Percentiles rank a stretch among this genome's conserved stretches.
These are phyloP conservation scores for Mellivora capensis DNA, from an alignment of 2,113 vertebrate species.

Conservation along the genomic window DNA sequence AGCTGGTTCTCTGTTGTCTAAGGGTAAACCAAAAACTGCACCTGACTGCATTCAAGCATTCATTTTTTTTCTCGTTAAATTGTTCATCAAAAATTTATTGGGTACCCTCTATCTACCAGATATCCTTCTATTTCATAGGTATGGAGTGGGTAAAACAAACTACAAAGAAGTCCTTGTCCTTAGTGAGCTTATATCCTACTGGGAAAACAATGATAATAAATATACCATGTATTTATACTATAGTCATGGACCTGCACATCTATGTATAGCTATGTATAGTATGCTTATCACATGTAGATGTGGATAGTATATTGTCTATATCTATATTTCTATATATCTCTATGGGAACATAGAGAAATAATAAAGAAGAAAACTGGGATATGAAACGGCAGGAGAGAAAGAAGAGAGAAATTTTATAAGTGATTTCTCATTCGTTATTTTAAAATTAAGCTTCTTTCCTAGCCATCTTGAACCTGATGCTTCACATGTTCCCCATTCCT, in stretches of 20 bases:
- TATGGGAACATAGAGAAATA: not conserved
- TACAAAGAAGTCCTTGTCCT: not conserved
- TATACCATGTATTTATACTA: not conserved
- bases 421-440: not conserved
- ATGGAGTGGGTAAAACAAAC: not conserved
- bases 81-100: not conserved
- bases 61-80: not conserved
- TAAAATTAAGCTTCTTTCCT: not conserved
- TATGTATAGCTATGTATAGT: not conserved
- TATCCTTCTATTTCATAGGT: not conserved
- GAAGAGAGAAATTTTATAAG: not conserved
- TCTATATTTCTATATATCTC: not conserved
- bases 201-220: not conserved
- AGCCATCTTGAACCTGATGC: accelerated
- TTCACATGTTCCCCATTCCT: not conserved
- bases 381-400: not conserved
- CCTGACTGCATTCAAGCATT: not conserved
- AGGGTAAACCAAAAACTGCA: not conserved
- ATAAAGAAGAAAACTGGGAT: not conserved
- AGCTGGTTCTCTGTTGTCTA: not conserved
- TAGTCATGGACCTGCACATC: not conserved
- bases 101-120: not conserved
- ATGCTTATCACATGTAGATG: not conserved
- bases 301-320: not conserved
- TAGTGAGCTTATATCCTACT: not conserved